Evolutionary conservation across 2,113 vertebrate species (phyloP), one percentile per base, ranked within the genome.

Genomic region (Malurus alboscapulatus): DNA sequence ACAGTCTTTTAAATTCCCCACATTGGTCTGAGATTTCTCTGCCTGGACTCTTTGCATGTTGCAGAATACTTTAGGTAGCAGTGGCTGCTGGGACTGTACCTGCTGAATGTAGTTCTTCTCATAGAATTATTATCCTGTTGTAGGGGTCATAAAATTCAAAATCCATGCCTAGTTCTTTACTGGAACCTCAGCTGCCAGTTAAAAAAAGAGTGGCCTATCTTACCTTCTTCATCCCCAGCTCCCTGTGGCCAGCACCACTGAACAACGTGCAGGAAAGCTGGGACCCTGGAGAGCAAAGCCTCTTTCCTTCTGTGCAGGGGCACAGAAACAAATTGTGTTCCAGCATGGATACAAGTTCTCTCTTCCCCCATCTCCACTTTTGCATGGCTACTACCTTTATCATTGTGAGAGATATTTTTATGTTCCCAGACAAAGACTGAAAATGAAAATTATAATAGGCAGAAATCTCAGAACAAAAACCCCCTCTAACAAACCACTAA

Each of bases 41-140:
- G 51, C n/a, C 57, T 76, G 17, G 17, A 59, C 8, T 55, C n/a
- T 2, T 12, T 0, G 0, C 7, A 10, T 20, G 16, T 17, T 54
- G 40, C 36, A 42, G 27, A 65, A 18, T 29, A 40, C 20, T 63
- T 75, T 13, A 51, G 69, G 47, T 27, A 72, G 32, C 21, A 36
- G 12, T 6, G 3, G 30, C 66, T 65, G 36, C 36, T 72, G 63
- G 45, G 32, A 54, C 47, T 57, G 1, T 59, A 6, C 25, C 18
- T 42, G 65, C 30, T 42, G 17, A 62, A 42, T 9, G 4, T 6
- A 73, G 18, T 6, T 66, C 19, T 57, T 59, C 45, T 14, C 47
- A 13, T 13, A 42, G 48, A 86, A 59, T 54, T 84, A 32, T 32
- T 54, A 27, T 6, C 2, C 15, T 42, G 0, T 24, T 73, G 25